These are phyloP conservation scores for Oryctolagus cuniculus DNA, from an alignment of 2,113 vertebrate species.

Conservation along the genomic window mOryCun1.1 NC_091440.1:83131501-83132000, in stretches of 20 bases:
- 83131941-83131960: too few relatives aligned
- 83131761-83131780: not conserved
- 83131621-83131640: not conserved
- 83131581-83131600: not conserved
- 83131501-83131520: not conserved
- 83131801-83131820: too few relatives aligned
- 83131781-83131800: not conserved
- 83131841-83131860: too few relatives aligned
- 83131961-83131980: too few relatives aligned
- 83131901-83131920: too few relatives aligned
- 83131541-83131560: not conserved
- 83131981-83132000: too few relatives aligned
- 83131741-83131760: not conserved
- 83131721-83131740: not conserved
- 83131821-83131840: too few relatives aligned
- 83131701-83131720: not conserved
- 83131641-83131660: not conserved
- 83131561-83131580: not conserved
- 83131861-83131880: too few relatives aligned
- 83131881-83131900: too few relatives aligned
- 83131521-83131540: not conserved
- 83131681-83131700: not conserved
- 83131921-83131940: too few relatives aligned
- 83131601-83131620: not conserved
- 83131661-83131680: not conserved